These are phyloP conservation scores for Potorous gilbertii DNA, from an alignment of 2,797 vertebrate genomes.

Conservation along the genomic window DNA sequence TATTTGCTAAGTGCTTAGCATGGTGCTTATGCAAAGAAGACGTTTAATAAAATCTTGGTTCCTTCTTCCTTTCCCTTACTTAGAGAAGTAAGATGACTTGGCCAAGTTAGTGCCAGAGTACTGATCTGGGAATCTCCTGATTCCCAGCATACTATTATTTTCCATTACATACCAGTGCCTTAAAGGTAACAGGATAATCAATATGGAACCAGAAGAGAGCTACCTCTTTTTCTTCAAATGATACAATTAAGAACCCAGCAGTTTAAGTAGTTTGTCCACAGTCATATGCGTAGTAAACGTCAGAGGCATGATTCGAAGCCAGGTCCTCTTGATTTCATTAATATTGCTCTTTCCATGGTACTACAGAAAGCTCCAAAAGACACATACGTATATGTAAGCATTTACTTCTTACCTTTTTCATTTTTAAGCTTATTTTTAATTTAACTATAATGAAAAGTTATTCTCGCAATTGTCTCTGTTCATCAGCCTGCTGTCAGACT, in stretches of 20 bases:
- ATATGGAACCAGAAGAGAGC: not conserved
- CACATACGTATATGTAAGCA: conserved; percentile 29
- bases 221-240: not conserved
- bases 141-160: conserved; percentile 4
- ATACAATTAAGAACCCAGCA: not conserved
- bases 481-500: conserved; percentile 62
- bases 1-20: not conserved
- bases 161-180: not conserved
- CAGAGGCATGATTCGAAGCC: not conserved
- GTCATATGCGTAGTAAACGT: not conserved
- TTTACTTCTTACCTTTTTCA: conserved; percentile 41
- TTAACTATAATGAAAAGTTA: conserved; percentile 67
- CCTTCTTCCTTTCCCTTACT: not conserved
- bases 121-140: not conserved
- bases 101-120: not conserved
- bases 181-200: not conserved
- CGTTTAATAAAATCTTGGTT: not conserved
- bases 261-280: not conserved
- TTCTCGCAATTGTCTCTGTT: conserved; percentile 62
- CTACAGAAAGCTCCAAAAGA: not conserved
- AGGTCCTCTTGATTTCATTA: not conserved
- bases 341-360: too few species aligned
- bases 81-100: conserved; percentile 12
- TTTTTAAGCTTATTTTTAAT: conserved; percentile 64
- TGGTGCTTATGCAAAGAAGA: not conserved